Base-by-base conservation (phyloP, 2,888 invertebrate genomes). In the Amphipyra berbera region DNA sequence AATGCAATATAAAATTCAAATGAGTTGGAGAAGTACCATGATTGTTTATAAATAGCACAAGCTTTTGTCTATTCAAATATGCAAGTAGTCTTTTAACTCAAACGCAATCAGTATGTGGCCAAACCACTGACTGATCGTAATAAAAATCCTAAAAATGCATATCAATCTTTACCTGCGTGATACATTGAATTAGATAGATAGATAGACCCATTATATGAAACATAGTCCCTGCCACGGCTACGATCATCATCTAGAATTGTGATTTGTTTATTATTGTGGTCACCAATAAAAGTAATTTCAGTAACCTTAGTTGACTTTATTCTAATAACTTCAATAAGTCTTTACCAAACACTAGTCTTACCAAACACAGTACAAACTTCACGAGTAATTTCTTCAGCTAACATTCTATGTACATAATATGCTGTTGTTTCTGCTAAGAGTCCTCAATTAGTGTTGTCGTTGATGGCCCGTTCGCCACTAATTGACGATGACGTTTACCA, bases 401-500 rank as follows among this genome's bases (percentile, higher is more conserved):
- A 71, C 65, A 68, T 41, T 61, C 40, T 49, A 21, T 33, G 61
- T 33, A 67, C 68, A 21, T 63, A 63, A 44, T 63, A n/a, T n/a
- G n/a, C 60, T 64, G 71, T 56, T 68, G 64, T 67, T 65, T 61
- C 50, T 59, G 55, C 68, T 67, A 73, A 77, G 76, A 76, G 71
- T 61, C 41, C 41, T 75, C 56, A 68, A 57, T 73, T 63, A 61
- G 67, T 68, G 62, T 58, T 63, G 50, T 70, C 38, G 9, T 46
- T 50, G 50, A 48, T 54, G 30, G 63, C 67, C 65, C 70, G 74
- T 61, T 52, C 59, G 56, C 35, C 58, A 64, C 75, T 82, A 86
- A 86, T 84, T 85, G 85, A 71, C 70, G 77, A 62, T 62, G 33
- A 13, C 47, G 45, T 56, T 37, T 46, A 48, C 58, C 52, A 61